These are phyloP conservation scores for Phainopepla nitens DNA, from an alignment of 2,113 vertebrate genomes.

Conservation along the genomic window DNA sequence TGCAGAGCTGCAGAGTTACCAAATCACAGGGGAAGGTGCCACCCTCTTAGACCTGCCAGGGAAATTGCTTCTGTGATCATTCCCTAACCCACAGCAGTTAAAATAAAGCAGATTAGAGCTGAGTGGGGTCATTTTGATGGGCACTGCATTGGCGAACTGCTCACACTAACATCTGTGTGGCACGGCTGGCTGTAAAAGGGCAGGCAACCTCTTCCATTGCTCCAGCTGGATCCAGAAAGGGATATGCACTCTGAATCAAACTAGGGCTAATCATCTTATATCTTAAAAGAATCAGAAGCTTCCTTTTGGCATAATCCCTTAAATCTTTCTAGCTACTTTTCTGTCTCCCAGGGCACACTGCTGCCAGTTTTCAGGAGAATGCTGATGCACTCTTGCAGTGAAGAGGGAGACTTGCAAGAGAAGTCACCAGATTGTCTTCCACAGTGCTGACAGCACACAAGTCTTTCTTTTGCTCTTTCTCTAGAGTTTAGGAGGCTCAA, in stretches of 20 bases:
- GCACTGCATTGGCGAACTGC: not conserved
- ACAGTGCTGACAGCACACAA: not conserved
- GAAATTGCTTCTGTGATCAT: not conserved
- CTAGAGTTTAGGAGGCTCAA: not conserved
- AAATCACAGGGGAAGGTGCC: not conserved
- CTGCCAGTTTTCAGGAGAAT: not conserved
- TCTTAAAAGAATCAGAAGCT: not conserved
- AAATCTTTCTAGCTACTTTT: not conserved
- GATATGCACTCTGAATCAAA: not conserved
- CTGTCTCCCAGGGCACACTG: not conserved
- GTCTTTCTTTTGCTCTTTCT: not conserved
- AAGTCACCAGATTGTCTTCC: not conserved
- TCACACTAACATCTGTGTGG: not conserved
- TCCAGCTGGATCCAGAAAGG: constrained; percentile 8
- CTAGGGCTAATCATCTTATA: constrained; percentile 14
- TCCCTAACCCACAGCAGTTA: not conserved
- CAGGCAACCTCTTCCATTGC: not conserved
- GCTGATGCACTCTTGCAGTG: not conserved
- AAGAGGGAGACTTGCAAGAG: not conserved
- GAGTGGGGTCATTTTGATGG: not conserved
- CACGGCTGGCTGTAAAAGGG: not conserved
- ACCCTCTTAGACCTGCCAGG: not conserved
- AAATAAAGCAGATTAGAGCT: not conserved
- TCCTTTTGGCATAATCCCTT: constrained; percentile 14
- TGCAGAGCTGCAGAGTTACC: not conserved